A percentile compares a stretch with the other conserved stretches of the same genome.
These are phyloP conservation scores for Hassar affinis DNA, from an alignment of 2,113 vertebrate species.

Conservation along the genomic window DNA sequence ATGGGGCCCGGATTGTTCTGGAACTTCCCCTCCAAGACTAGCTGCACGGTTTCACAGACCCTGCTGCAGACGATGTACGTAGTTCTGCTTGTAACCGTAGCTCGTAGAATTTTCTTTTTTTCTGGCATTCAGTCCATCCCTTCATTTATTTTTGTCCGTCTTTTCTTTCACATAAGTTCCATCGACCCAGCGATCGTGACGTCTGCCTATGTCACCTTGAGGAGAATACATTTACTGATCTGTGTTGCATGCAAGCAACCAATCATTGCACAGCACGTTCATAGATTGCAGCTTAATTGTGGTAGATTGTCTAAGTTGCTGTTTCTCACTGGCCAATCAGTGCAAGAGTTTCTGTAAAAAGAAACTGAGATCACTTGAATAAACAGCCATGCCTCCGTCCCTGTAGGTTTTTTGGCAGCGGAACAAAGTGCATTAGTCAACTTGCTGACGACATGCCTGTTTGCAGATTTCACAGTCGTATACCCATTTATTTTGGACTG, in stretches of 20 bases:
- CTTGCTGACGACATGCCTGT: constrained; percentile 3
- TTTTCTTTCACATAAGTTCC: constrained; percentile 33
- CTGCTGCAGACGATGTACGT: constrained; percentile 75
- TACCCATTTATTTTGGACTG: background rate
- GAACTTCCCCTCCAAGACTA: constrained; percentile 71
- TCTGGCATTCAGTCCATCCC: constrained; percentile 59
- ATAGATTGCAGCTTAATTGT: constrained; percentile 13
- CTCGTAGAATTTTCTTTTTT: constrained; percentile 49
- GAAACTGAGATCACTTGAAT: background rate
- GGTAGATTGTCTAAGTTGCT: constrained; percentile 24
- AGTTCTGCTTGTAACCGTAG: constrained; percentile 56
- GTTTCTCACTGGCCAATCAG: constrained; percentile 1
- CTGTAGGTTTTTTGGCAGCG: constrained; percentile 3
- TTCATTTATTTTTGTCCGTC: constrained; percentile 46
- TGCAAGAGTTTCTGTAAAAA: background rate
- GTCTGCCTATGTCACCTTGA: constrained; percentile 41
- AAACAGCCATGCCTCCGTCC: constrained; percentile 1
- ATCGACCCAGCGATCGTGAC: constrained; percentile 26
- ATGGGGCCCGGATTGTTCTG: constrained; percentile 75
- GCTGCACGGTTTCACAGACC: constrained; percentile 72
- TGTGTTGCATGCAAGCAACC: constrained; percentile 45
- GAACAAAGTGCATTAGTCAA: constrained; percentile 9
- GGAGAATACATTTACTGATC: constrained; percentile 21
- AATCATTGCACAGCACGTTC: constrained; percentile 44
- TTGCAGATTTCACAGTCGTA: constrained; percentile 14